Evolutionary conservation across 2,797 vertebrate genomes (phyloP).

Genomic region (Anniella stebbinsi): DNA sequence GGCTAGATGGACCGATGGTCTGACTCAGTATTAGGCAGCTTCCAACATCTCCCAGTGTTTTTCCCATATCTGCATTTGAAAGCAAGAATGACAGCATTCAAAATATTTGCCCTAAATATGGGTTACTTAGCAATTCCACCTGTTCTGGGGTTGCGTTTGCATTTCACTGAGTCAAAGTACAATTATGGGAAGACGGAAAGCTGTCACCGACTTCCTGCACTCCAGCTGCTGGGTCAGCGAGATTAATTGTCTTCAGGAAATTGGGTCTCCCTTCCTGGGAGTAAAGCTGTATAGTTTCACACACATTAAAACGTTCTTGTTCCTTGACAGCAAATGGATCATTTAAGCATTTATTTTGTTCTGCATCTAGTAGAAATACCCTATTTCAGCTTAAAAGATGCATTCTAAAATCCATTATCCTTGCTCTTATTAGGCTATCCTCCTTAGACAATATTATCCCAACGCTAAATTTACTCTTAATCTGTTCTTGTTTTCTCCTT

Average conservation of each 20-base stretch:
- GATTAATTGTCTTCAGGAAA: constrained; percentile 9
- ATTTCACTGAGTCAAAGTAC: constrained; percentile 1
- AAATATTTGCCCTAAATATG: neutral
- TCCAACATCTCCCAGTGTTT: too few relatives aligned
- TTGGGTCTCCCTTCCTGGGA: neutral
- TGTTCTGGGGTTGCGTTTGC: neutral
- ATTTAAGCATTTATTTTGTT: neutral
- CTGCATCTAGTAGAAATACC: neutral
- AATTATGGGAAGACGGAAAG: neutral
- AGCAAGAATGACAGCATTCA: neutral
- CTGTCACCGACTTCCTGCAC: neutral
- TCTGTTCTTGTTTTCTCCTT: too few relatives aligned
- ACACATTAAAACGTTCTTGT: neutral
- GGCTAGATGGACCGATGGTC: too few relatives aligned
- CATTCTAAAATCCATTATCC: neutral
- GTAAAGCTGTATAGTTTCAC: neutral
- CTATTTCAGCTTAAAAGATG: neutral
- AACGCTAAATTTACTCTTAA: too few relatives aligned
- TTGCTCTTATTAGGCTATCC: neutral
- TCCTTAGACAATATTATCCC: neutral
- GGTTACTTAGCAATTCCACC: neutral
- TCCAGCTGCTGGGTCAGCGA: neutral
- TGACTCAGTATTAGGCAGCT: too few relatives aligned
- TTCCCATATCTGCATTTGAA: neutral
- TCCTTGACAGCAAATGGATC: neutral